A percentile compares a stretch with the other conserved stretches of the same genome.
phyloP scores from a whole-genome alignment of 2,113 vertebrate species.

The Lophius piscatorius region DNA sequence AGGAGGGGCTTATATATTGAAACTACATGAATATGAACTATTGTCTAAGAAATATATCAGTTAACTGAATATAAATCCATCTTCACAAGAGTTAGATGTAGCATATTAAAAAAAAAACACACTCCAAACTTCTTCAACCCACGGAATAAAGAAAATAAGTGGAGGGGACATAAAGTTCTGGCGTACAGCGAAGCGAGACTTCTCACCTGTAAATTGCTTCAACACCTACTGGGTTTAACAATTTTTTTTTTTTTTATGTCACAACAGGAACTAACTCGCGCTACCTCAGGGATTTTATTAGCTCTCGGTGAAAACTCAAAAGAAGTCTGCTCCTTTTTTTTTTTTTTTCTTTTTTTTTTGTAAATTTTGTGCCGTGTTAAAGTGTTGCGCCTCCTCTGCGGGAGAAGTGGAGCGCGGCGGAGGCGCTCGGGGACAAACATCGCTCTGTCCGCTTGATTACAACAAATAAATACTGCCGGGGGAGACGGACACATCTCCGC shows the following conservation, averaged over 20 bases:
- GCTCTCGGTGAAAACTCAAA: conserved; percentile 70
- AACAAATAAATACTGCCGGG: conserved; percentile 74
- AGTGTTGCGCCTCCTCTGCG: conserved; percentile 35
- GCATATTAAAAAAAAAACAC: too few species aligned
- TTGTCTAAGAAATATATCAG: too few species aligned
- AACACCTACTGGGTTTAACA: conserved; percentile 18
- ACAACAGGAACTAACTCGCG: conserved; percentile 35
- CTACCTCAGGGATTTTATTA: conserved; percentile 66
- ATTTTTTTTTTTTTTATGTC: conserved; percentile 24
- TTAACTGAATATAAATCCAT: too few species aligned
- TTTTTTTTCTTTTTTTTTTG: too few species aligned
- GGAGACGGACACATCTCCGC: conserved; percentile 58
- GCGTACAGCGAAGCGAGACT: neutral
- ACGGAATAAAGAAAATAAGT: conserved; percentile 17
- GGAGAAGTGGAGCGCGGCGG: conserved; percentile 37
- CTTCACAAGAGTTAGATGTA: too few species aligned
- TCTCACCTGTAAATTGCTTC: conserved; percentile 17
- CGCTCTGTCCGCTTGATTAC: conserved; percentile 69
- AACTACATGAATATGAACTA: too few species aligned
- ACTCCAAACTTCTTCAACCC: neutral
- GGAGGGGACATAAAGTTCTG: conserved; percentile 10
- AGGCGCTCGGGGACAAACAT: conserved; percentile 55
- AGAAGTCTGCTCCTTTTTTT: conserved; percentile 62
- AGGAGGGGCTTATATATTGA: too few species aligned
- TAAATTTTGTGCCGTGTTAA: too few species aligned